Conservation (phyloP, 2,888 invertebrate species). For the Perizoma flavofasciatum region DNA sequence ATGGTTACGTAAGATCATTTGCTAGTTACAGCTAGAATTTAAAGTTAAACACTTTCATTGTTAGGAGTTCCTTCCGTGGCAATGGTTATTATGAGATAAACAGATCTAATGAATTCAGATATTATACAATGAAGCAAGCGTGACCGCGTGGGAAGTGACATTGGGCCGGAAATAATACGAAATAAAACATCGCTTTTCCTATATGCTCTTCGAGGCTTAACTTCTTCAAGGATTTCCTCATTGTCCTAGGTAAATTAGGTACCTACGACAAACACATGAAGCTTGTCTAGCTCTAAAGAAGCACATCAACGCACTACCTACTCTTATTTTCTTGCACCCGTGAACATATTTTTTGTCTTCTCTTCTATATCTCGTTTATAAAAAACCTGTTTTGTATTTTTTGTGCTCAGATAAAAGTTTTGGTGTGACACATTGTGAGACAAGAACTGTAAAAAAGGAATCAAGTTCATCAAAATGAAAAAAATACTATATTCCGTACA, state of each 20-base stretch:
- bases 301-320: too few species aligned
- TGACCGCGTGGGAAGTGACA: constrained; percentile 52
- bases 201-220: constrained; percentile 25
- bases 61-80: constrained; percentile 33
- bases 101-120: constrained; percentile 28
- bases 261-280: neutral
- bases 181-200: constrained; percentile 28
- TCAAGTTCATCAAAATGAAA: too few species aligned
- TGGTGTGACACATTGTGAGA: too few species aligned
- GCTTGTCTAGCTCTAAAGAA: too few species aligned
- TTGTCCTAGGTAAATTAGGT: neutral
- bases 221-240: constrained; percentile 11
- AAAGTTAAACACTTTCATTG: constrained; percentile 32
- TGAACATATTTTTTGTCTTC: too few species aligned
- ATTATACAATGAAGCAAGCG: constrained; percentile 43
- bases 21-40: constrained; percentile 13
- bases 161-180: constrained; percentile 37
- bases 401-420: too few species aligned
- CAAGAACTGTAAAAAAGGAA: too few species aligned
- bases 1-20: constrained; percentile 24
- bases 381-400: too few species aligned
- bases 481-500: too few species aligned
- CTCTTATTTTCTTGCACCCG: too few species aligned
- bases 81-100: constrained; percentile 28
- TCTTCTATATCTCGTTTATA: too few species aligned